Percentiles rank a stretch among this genome's conserved stretches.
Evolutionary conservation across 2,113 vertebrate genomes (phyloP).

Genomic region (Petrocephalus microphthalmus): DNA sequence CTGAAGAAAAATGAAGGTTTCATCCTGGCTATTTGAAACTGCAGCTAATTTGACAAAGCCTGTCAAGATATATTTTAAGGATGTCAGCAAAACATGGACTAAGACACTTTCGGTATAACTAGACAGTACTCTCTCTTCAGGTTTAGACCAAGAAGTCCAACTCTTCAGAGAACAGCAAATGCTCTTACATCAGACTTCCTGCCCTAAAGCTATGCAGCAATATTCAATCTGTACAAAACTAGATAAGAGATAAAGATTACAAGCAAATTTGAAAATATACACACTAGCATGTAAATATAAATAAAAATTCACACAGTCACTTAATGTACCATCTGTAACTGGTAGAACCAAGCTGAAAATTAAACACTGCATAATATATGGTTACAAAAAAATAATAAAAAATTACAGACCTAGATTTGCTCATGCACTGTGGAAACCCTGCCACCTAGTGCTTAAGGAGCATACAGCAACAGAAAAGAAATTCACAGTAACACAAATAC

Average conservation of each 20-base stretch:
- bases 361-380: not conserved
- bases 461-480: constrained; percentile 1
- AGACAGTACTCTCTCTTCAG: not conserved
- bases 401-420: not conserved
- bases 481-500: not conserved
- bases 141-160: not conserved
- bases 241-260: not conserved
- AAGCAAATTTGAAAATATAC: not conserved
- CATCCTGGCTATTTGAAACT: not conserved
- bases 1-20: not conserved
- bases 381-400: not conserved
- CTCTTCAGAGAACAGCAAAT: not conserved
- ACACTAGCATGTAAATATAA: not conserved
- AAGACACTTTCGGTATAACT: not conserved
- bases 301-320: not conserved
- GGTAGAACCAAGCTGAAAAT: not conserved
- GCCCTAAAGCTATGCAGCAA: not conserved
- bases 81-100: not conserved
- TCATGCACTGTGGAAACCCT: constrained; percentile 2
- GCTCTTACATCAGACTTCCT: not conserved
- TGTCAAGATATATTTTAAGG: not conserved
- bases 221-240: not conserved
- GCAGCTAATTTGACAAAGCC: not conserved
- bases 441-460: constrained; percentile 25
- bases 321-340: not conserved